Base-by-base conservation (phyloP, 2,888 invertebrate species). In the Spatulosminthurus flaviceps region DNA sequence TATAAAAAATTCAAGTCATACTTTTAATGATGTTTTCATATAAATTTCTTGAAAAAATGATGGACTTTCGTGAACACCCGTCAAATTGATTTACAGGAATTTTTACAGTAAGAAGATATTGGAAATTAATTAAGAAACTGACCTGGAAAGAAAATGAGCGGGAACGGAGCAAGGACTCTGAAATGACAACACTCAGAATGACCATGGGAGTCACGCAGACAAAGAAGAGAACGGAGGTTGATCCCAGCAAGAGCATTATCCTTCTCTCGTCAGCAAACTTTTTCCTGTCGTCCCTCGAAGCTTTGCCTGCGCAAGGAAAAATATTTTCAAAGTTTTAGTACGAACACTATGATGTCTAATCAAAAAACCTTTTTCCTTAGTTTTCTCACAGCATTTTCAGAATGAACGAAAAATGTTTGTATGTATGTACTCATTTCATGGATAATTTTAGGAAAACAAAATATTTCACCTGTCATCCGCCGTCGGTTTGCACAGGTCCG, bases 181-280 rank as follows among this genome's bases (percentile, higher is more conserved):
- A 91, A 82, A 92, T 88, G 16, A 92, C 92, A 83, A 92, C 90
- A 85, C 92, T 92, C 19, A 92, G 88, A 82, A 92, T 91, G 77
- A 92, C 92, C 92, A 92, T 92, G 0, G 92, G 92, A 21, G 92
- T 92, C 42, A 92, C 92, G 87, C 92, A 92, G 22, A 92, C 89
- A 72, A 92, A 88, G 87, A 92, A 92, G 28, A 80, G 77, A 21
- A 80, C 77, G 13, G 85, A 85, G 4, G 92, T 92, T 80, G 91
- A 92, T 41, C 92, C 92, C 72, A 92, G 87, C 61, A 92, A 88
- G 66, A 92, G 88, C 82, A 92, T 91, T 43, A 92, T 87, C 13
- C 92, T 88, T 66, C 91, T 89, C 86, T 92, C 92, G 86, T 92
- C 92, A 9, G 92, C 92, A 85, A 91, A 92, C 86, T 91, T 92